These are phyloP conservation scores for Chromobotia macracanthus DNA, from an alignment of 2,797 vertebrate species.

Conservation along the genomic window DNA sequence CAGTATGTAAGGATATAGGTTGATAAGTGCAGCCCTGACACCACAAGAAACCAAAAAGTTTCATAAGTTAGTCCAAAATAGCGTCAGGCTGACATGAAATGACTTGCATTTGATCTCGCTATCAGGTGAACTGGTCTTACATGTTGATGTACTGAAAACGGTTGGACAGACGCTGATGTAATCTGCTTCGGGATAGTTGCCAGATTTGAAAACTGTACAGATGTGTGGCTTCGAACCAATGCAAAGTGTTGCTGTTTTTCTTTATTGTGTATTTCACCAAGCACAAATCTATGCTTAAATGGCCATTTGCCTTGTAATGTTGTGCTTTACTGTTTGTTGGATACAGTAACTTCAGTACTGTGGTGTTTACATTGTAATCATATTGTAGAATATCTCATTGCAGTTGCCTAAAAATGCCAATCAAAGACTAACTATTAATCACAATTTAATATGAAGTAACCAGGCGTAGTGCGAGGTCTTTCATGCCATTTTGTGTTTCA, in stretches of 20 bases:
- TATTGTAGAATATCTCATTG: conserved; percentile 75
- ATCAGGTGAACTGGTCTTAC: conserved; percentile 1
- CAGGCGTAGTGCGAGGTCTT: conserved; percentile 71
- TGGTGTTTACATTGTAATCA: conserved; percentile 83
- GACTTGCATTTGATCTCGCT: background rate
- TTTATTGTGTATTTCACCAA: conserved; percentile 60
- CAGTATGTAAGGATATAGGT: background rate
- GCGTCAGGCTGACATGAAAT: background rate
- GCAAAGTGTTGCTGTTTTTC: conserved; percentile 68
- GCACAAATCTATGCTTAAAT: conserved; percentile 81
- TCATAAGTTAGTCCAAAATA: conserved; percentile 16
- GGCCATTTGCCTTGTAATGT: conserved; percentile 82
- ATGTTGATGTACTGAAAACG: conserved; percentile 11
- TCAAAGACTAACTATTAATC: conserved; percentile 76
- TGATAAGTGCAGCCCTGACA: conserved; percentile 54
- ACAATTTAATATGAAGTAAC: conserved; percentile 68
- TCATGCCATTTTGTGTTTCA: conserved; percentile 58
- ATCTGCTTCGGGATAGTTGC: conserved; percentile 70
- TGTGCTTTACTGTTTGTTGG: conserved; percentile 79
- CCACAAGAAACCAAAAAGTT: conserved; percentile 28
- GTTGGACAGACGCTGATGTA: conserved; percentile 29
- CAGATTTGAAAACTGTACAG: conserved; percentile 73
- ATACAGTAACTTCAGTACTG: conserved; percentile 78
- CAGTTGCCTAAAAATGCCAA: conserved; percentile 80
- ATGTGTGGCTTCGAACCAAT: conserved; percentile 67